Percentiles rank a stretch among this genome's conserved stretches.
phyloP scores from a whole-genome alignment of 37 sponge, comb jelly and placozoan species.

The Haliclona indistincta region DNA sequence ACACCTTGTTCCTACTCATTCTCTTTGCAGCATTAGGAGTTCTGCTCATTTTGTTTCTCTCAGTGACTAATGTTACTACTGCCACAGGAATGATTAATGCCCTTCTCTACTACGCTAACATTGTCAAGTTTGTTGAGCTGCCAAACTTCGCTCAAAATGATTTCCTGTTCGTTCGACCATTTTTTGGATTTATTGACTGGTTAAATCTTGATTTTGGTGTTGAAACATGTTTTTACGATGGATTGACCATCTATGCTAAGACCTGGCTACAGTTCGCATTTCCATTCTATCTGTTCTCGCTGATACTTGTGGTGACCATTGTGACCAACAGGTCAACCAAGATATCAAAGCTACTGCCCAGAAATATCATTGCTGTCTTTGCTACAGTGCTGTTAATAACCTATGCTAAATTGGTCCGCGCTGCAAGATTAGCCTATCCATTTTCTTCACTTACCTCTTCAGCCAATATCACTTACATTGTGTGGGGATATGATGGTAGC shows the following conservation, averaged over 20 bases:
- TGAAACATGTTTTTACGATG: slow-evolving; percentile 37
- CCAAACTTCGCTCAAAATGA: too few species aligned
- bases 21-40: slow-evolving; percentile 27
- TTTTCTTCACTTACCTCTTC: too few species aligned
- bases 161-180: background rate
- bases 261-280: slow-evolving; percentile 11
- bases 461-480: too few species aligned
- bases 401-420: background rate
- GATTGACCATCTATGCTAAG: slow-evolving; percentile 25
- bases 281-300: slow-evolving; percentile 27
- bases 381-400: slow-evolving; percentile 30
- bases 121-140: slow-evolving; percentile 18
- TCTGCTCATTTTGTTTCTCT: slow-evolving; percentile 14
- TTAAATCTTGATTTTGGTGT: slow-evolving; percentile 27
- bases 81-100: slow-evolving; percentile 35
- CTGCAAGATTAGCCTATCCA: background rate
- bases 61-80: slow-evolving; percentile 27
- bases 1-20: background rate
- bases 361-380: slow-evolving; percentile 19
- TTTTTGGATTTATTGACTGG: slow-evolving; percentile 6
- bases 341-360: slow-evolving; percentile 3
- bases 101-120: slow-evolving; percentile 32
- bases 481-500: slow-evolving; percentile 40
- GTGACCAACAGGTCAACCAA: background rate
- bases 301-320: slow-evolving; percentile 5